Percentiles rank a stretch among this genome's conserved stretches.
Conservation (phyloP, 1,140 invertebrate species). For the Trachymyrmex cornetzi region DNA sequence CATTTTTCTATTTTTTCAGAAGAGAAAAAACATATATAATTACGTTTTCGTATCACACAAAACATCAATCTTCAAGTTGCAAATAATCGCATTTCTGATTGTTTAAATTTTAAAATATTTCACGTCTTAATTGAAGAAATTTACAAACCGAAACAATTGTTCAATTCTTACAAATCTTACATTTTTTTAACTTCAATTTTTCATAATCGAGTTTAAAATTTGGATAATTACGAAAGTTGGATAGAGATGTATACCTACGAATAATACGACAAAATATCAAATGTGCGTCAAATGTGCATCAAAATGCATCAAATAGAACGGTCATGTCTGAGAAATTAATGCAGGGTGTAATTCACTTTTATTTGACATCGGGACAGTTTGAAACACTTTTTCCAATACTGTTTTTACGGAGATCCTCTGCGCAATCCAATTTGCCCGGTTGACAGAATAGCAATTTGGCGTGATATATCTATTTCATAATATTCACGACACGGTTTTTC, state of each 20-base stretch:
- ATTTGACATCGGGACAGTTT: slow-evolving; percentile 54
- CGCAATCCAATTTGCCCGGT: slow-evolving; percentile 61
- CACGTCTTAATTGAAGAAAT: neutral
- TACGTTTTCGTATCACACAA: neutral
- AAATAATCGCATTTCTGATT: neutral
- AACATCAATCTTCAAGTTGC: neutral
- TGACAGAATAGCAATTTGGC: slow-evolving; percentile 66
- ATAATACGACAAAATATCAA: slow-evolving; percentile 12
- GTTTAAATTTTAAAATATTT: neutral
- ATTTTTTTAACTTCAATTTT: neutral
- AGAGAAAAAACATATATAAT: neutral
- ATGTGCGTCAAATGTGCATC: neutral
- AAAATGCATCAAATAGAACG: slow-evolving; percentile 20
- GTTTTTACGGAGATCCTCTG: slow-evolving; percentile 43
- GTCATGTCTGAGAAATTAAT: slow-evolving; percentile 30
- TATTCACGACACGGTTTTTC: slow-evolving; percentile 61
- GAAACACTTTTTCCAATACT: slow-evolving; percentile 62
- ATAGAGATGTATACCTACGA: neutral
- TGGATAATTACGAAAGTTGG: neutral
- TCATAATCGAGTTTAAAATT: neutral
- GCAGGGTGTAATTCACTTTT: slow-evolving; percentile 40
- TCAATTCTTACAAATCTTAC: neutral
- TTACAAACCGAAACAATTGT: neutral
- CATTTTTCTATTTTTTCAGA: neutral
- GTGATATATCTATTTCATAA: slow-evolving; percentile 69